Evolutionary conservation across 2,797 vertebrate species (phyloP).

Genomic region (Eptatretus atami): DNA sequence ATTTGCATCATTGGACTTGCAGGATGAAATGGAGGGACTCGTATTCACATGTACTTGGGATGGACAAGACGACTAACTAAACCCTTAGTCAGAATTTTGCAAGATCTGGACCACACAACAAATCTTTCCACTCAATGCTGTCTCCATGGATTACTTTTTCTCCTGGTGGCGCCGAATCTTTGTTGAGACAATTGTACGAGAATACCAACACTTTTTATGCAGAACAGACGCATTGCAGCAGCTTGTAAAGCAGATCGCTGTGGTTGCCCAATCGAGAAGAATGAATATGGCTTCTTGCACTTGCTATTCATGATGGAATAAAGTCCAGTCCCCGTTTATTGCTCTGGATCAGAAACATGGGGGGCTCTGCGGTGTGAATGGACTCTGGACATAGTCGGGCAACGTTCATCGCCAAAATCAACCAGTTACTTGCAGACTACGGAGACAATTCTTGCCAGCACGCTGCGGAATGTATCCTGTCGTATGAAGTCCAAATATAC

Average conservation of each 20-base stretch:
- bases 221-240: conserved; percentile 34
- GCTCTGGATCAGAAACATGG: conserved; percentile 43
- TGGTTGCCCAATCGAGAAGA: conserved; percentile 36
- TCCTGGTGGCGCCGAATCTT: conserved; percentile 41
- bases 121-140: conserved; percentile 32
- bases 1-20: conserved; percentile 39
- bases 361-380: conserved; percentile 38
- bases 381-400: conserved; percentile 34
- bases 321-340: conserved; percentile 34
- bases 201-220: conserved; percentile 52
- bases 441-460: conserved; percentile 25
- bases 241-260: conserved; percentile 29
- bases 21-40: conserved; percentile 29
- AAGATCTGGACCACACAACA: conserved; percentile 30
- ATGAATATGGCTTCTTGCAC: conserved; percentile 29
- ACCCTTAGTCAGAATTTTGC: conserved; percentile 14
- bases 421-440: conserved; percentile 33
- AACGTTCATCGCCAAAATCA: conserved; percentile 29
- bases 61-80: conserved; percentile 35
- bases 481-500: conserved; percentile 28
- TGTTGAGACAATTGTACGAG: conserved; percentile 46
- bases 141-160: conserved; percentile 41
- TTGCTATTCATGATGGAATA: conserved; percentile 38
- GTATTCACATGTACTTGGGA: conserved; percentile 31
- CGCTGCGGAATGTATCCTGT: conserved; percentile 22